phyloP scores from a whole-genome alignment of 2,797 vertebrate species.

The Myotis pilosus region DNA sequence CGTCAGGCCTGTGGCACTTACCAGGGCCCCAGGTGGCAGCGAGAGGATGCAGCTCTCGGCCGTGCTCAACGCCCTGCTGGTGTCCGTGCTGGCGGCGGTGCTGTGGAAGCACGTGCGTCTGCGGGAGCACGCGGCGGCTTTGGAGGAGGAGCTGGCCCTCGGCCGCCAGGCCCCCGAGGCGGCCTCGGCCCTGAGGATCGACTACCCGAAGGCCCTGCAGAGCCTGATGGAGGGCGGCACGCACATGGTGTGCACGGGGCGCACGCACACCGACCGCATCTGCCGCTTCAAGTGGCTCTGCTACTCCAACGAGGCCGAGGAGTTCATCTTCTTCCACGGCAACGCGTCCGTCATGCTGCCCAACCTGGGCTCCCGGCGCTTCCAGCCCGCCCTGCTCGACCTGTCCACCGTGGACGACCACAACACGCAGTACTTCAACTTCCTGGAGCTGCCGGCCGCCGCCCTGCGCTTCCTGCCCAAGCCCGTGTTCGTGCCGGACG shows the following conservation, averaged over 20 bases:
- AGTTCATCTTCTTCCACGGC: slow-evolving; percentile 97
- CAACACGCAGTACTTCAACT: slow-evolving; percentile 99
- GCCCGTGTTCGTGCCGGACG: slow-evolving; percentile 96
- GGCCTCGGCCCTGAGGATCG: slow-evolving; percentile 85
- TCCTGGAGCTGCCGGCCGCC: slow-evolving; percentile 94
- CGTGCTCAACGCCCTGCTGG: slow-evolving; percentile 93
- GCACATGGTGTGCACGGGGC: slow-evolving; percentile 96
- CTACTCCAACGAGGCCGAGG: slow-evolving; percentile 94
- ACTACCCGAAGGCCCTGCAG: slow-evolving; percentile 94
- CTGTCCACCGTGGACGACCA: slow-evolving; percentile 98
- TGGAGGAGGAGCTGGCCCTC: slow-evolving; percentile 93
- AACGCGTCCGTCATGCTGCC: slow-evolving; percentile 96
- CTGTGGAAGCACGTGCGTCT: slow-evolving; percentile 95
- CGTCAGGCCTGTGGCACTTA: slow-evolving; percentile 55
- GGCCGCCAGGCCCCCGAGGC: slow-evolving; percentile 86
- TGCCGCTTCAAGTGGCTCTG: slow-evolving; percentile 98
- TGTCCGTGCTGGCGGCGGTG: slow-evolving; percentile 93
- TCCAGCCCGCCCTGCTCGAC: slow-evolving; percentile 96
- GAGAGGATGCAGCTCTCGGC: slow-evolving; percentile 94
- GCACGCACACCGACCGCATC: slow-evolving; percentile 97
- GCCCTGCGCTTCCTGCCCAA: slow-evolving; percentile 96
- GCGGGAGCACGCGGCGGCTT: slow-evolving; percentile 87
- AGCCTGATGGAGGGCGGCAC: slow-evolving; percentile 93
- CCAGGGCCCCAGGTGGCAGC: slow-evolving; percentile 70
- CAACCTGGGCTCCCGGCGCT: slow-evolving; percentile 94